Percentiles rank a stretch among this genome's conserved stretches.
Evolutionary conservation across 2,888 invertebrate genomes (phyloP).

Genomic region (Axea sp.): DNA sequence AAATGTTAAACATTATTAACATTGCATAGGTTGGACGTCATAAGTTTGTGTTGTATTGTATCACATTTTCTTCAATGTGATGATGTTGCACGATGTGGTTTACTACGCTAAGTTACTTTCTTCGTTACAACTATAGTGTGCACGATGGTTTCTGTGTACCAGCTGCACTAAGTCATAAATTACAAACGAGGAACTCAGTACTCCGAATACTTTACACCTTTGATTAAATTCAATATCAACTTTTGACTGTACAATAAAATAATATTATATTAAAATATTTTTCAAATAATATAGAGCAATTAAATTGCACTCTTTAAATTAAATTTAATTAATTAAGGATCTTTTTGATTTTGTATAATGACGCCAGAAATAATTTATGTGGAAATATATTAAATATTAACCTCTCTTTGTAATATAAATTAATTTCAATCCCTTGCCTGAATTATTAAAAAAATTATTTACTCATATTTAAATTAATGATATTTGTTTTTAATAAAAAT

Average conservation of each 20-base stretch:
- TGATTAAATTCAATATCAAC: slow-evolving; percentile 37
- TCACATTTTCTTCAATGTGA: slow-evolving; percentile 40
- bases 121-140: slow-evolving; percentile 36
- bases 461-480: too few relatives aligned
- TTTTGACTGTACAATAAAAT: slow-evolving; percentile 3
- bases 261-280: too few relatives aligned
- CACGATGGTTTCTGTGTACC: slow-evolving; percentile 35
- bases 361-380: too few relatives aligned
- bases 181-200: slow-evolving; percentile 27
- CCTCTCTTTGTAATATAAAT: too few relatives aligned
- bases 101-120: slow-evolving; percentile 47
- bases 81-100: slow-evolving; percentile 49
- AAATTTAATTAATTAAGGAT: too few relatives aligned
- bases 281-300: too few relatives aligned
- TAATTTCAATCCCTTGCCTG: too few relatives aligned
- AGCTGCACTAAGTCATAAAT: slow-evolving; percentile 48
- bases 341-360: too few relatives aligned
- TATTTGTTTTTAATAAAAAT: too few relatives aligned
- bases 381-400: too few relatives aligned
- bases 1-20: slow-evolving; percentile 25
- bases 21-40: slow-evolving; percentile 10
- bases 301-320: too few relatives aligned
- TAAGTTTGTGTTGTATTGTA: slow-evolving; percentile 25
- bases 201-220: slow-evolving; percentile 42
- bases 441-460: too few relatives aligned